phyloP scores from a whole-genome alignment of 2,888 invertebrate genomes.

The Lasioglossum figueresi region DNA sequence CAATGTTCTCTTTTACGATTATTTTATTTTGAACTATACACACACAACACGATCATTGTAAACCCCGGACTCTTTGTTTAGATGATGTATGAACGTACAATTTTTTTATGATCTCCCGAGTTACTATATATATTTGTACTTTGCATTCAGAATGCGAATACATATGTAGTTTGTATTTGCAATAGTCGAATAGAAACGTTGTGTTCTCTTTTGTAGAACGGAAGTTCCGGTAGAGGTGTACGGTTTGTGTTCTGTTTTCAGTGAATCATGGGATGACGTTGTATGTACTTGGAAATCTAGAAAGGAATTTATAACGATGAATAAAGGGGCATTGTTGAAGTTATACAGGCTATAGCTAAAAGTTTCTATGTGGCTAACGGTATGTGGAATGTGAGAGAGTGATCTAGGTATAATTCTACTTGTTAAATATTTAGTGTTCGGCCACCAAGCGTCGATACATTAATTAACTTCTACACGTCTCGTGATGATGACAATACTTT shows the following conservation, averaged over 20 bases:
- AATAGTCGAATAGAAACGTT: slow-evolving; percentile 41
- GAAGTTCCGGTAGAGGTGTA: slow-evolving; percentile 40
- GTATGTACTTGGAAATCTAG: slow-evolving; percentile 59
- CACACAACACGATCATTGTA: slow-evolving; percentile 22
- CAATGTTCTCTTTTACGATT: slow-evolving; percentile 27
- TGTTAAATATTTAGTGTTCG: slow-evolving; percentile 72
- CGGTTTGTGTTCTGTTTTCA: slow-evolving; percentile 42
- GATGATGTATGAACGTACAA: slow-evolving; percentile 51
- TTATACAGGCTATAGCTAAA: slow-evolving; percentile 76
- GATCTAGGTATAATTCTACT: slow-evolving; percentile 69
- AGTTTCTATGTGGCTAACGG: slow-evolving; percentile 73
- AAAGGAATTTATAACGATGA: slow-evolving; percentile 66
- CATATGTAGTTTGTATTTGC: slow-evolving; percentile 48
- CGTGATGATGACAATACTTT: slow-evolving; percentile 79
- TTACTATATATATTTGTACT: slow-evolving; percentile 52
- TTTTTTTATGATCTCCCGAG: slow-evolving; percentile 65
- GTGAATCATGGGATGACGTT: slow-evolving; percentile 69
- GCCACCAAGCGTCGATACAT: slow-evolving; percentile 50
- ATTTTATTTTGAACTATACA: neutral
- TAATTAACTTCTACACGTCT: slow-evolving; percentile 65
- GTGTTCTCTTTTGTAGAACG: slow-evolving; percentile 40
- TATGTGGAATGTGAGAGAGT: slow-evolving; percentile 70
- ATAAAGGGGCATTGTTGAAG: slow-evolving; percentile 82
- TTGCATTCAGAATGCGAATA: slow-evolving; percentile 58
- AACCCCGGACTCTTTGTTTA: slow-evolving; percentile 18